Base-by-base conservation (phyloP, 2,888 invertebrate genomes). In the Andrena bucephala region DNA sequence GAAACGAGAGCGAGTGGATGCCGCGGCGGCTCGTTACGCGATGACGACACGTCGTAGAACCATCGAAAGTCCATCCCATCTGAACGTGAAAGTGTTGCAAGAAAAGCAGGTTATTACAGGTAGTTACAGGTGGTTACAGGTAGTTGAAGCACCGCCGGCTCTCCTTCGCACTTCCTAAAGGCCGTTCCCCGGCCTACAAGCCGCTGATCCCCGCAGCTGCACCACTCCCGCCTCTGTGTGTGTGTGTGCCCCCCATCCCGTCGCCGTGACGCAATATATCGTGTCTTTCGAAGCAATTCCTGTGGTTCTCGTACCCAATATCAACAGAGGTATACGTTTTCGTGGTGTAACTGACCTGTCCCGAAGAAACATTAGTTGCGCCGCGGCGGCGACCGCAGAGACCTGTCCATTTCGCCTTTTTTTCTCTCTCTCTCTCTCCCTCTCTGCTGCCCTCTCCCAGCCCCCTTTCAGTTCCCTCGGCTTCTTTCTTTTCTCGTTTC, bases 291-390 rank as follows among this genome's bases (percentile, higher is more conserved):
- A 87, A 77, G 77, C 82, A 87, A 92, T 92, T 92, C 91, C 88
- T 91, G 91, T 75, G 91, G 91, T 91, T 57, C 57, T 81, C 86
- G 83, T 60, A 74, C 73, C 86, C 84, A 81, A 86, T 89, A 88
- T 88, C 87, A 83, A 79, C 70, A 62, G 63, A 54, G 83, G 87
- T 86, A 83, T 88, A 88, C 81, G 87, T 89, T 90, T 91, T 91
- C 87, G 90, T 89, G 90, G 88, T 89, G 88, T 88, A 92, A 92
- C 91, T 92, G 91, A 92, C 91, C 92, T 89, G 89, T 78, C 90
- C 75, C 84, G 83, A 78, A 67, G 86, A 89, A 90, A 90, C 88
- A 87, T 87, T 86, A 83, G 89, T 92, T 90, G 84, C 77, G 86
- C 84, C 82, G 76, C 81, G 57, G 20, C 77, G 65, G 60, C 80